Evolutionary conservation across 1,140 invertebrate genomes (phyloP), one percentile per base, ranked within the genome.

Genomic region (Melipona quadrifasciata): DNA sequence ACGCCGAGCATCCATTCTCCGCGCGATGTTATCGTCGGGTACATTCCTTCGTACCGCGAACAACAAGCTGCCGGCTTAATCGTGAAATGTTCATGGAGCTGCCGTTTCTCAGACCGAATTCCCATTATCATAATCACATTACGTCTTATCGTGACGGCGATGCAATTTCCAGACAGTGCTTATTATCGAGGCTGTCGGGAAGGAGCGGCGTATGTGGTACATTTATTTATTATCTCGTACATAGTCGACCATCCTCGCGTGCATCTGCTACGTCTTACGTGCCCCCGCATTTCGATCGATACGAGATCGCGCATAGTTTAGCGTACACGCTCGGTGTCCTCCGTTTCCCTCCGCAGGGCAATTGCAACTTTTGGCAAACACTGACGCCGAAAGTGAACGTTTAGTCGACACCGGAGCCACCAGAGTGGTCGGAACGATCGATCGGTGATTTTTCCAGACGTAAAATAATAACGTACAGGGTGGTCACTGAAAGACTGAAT

Each of bases 71-170:
- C 53, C 39, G n/a, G 67, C n/a, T 80, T 71, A 58, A 58, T 71
- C 67, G 67, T 51, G 78, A 61, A 80, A 80, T 19, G 78, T 80
- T 80, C 67, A 47, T n/a, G 24, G 11, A 19, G 53, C 27, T 39
- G 19, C 8, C 51, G n/a, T 71, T 71, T 17, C 34, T 21, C 24
- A 21, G 11, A 39, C 10, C 34, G 55, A 58, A 34, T 80, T 75
- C 27, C 53, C 80, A 82, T 82, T 76, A 68, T n/a, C 73, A 82
- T 76, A 76, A 76, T 76, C 51, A 65, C 64, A 58, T 68, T 39
- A 74, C 17, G 31, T 76, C 64, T 76, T 67, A 51, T 77, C 61
- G 31, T 34, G 34, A 39, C 70, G 27, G 0, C 12, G 78, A 51
- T 27, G 78, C 53, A 71, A 71, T 70, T 51, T 31, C 5, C 53